Evolutionary conservation across 2,797 vertebrate genomes (phyloP).

Genomic region (Pipistrellus kuhlii): DNA sequence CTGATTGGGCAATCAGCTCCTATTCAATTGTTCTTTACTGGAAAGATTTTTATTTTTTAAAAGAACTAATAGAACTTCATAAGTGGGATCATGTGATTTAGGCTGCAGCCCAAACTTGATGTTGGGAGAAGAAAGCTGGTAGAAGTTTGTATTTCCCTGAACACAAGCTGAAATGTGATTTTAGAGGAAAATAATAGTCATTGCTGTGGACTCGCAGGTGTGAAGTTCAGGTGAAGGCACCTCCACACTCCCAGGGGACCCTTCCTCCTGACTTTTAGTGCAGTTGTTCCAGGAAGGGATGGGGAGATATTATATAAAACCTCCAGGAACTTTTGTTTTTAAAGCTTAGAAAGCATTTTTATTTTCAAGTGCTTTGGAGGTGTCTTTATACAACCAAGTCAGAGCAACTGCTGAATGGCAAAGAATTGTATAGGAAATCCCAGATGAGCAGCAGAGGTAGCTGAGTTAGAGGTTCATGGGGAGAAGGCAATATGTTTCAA

Average conservation of each 20-base stretch:
- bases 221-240: not conserved
- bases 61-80: slow-evolving; percentile 34
- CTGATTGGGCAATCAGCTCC: not conserved
- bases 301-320: not conserved
- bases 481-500: not conserved
- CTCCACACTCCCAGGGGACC: not conserved
- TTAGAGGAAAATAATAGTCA: not conserved
- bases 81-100: not conserved
- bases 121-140: not conserved
- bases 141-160: not conserved
- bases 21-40: not conserved
- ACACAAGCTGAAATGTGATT: not conserved
- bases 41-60: slow-evolving; percentile 48
- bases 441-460: no score
- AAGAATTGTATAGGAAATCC: not conserved
- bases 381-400: not conserved
- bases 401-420: not conserved
- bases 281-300: not conserved
- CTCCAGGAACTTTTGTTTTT: slow-evolving; percentile 10
- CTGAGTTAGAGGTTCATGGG: not conserved
- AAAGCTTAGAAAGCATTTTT: not conserved
- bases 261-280: not conserved
- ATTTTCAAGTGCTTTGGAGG: not conserved
- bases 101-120: not conserved
- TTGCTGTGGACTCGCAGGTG: not conserved